phyloP scores from a whole-genome alignment of 2,113 vertebrate species.

The Dendropsophus ebraccatus region DNA sequence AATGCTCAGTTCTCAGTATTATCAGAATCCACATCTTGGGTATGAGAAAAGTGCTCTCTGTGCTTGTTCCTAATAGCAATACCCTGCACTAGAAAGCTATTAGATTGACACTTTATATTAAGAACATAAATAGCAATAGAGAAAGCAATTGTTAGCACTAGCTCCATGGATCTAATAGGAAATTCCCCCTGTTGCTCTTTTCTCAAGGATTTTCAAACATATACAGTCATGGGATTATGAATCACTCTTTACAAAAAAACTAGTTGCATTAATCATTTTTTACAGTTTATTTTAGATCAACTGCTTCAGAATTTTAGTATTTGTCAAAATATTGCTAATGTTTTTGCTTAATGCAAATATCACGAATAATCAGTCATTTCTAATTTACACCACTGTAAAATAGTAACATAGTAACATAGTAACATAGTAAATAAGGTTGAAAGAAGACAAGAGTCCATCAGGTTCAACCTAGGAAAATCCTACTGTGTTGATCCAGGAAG shows the following conservation, averaged over 20 bases:
- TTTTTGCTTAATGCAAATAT: too few species aligned
- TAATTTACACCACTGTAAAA: too few species aligned
- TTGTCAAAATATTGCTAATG: too few species aligned
- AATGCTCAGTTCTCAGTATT: not conserved
- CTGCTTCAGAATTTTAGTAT: too few species aligned
- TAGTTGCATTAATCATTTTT: not conserved
- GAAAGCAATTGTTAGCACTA: not conserved
- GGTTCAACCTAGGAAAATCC: too few species aligned
- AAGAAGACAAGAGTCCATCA: too few species aligned
- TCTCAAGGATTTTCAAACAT: not conserved
- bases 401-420: too few species aligned
- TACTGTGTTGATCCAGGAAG: too few species aligned
- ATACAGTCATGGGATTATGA: not conserved
- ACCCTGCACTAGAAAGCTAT: not conserved
- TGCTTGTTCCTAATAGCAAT: conserved; percentile 13
- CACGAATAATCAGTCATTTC: too few species aligned
- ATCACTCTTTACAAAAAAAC: not conserved
- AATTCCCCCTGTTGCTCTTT: not conserved
- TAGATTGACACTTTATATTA: conserved; percentile 7
- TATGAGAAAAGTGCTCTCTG: conserved; percentile 7
- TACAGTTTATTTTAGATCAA: not conserved
- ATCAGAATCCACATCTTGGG: not conserved
- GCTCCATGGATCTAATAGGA: not conserved
- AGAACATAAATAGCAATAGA: not conserved
- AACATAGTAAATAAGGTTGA: too few species aligned